Base-by-base conservation (phyloP, 1,140 invertebrate genomes). In the Pseudomyrmex concolor region DNA sequence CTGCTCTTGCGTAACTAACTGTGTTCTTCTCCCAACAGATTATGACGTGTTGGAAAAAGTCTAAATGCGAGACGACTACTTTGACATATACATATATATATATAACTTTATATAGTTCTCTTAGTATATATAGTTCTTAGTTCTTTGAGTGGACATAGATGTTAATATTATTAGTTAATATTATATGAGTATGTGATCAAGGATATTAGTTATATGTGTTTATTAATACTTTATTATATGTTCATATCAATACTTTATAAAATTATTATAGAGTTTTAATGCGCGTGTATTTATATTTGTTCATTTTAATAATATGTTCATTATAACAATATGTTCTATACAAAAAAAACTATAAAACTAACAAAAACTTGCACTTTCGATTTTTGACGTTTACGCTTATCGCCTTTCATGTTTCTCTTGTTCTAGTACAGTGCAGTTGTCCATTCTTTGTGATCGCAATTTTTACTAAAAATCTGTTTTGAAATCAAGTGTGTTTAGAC, bases 11-110 rank as follows among this genome's bases (percentile, higher is more conserved):
- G 50, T 50, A 50, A 92, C 86, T 93, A 92, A 92, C 63, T 76
- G 83, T 90, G 43, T 90, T 92, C 88, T 92, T 92, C 85, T 92
- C 89, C 86, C 89, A 91, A 93, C 91, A 92, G 92, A 93, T 92
- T 93, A 91, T 91, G 78, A 92, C 89, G 89, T 84, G 92, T 92
- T 92, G 90, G 89, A 77, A 89, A 77, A 89, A 92, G 63, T 89
- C 86, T 89, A 91, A 90, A 87, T 62, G 88, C 85, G 80, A 89
- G 88, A 84, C 67, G 83, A 85, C 84, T 72, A 87, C 77, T 86
- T 74, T 87, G 51, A 90, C 70, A 86, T 84, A 88, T 86, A 85
- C 81, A 77, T 62, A 90, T 67, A 86, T 84, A 88, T 86, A 85
- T 78, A 77, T 62, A 81, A 64, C 34, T 34, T 34, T 34, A 34